Base-by-base conservation (phyloP, 2,888 invertebrate species). In the Euzetes globulus region DNA sequence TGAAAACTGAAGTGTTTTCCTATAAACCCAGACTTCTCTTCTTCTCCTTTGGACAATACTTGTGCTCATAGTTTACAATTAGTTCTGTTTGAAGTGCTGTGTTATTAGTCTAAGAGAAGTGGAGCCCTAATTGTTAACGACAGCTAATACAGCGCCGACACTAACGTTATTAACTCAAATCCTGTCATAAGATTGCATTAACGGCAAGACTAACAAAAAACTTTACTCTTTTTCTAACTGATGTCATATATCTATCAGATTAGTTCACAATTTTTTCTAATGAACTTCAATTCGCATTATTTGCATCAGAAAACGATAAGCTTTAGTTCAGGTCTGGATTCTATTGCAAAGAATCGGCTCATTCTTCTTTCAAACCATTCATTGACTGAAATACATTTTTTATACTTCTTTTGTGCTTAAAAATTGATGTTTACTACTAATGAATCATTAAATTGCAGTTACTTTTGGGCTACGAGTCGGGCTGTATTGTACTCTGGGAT, bases 401-500 rank as follows among this genome's bases (percentile, higher is more conserved):
- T 55, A 6, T 7, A 50, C 19, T 19, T n/a, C 19, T 52, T 55
- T 55, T 19, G 13, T 55, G 19, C 6, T 22, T 65, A 17, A 33
- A 33, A 71, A 71, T 41, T 71, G 7, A 15, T 72, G 25, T 58
- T 29, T 41, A 13, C 5, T 41, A 41, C 41, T 41, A 41, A 41
- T 41, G 41, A 72, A 19, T 75, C 45, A 41, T 75, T 72, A 27
- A 25, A 22, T 81, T 81, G 60, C 85, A 96, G 96, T 86, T 99
- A 82, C 87, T 98, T 84, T 92, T 99, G 84, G 97, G 93, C 78
- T 99, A 90, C 86, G 97, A 97, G 85, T 88, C 90, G 78, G 99
- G 99, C 27, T 89, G 91, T 81, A 88, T 98, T 80, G 95, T 93
- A 70, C 87, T 96, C 80, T 99, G 99, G 99, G 97, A 99, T 86